Evolutionary conservation across 2,888 invertebrate species (phyloP), one percentile per base, ranked within the genome.

Genomic region (Parnassius orleans): DNA sequence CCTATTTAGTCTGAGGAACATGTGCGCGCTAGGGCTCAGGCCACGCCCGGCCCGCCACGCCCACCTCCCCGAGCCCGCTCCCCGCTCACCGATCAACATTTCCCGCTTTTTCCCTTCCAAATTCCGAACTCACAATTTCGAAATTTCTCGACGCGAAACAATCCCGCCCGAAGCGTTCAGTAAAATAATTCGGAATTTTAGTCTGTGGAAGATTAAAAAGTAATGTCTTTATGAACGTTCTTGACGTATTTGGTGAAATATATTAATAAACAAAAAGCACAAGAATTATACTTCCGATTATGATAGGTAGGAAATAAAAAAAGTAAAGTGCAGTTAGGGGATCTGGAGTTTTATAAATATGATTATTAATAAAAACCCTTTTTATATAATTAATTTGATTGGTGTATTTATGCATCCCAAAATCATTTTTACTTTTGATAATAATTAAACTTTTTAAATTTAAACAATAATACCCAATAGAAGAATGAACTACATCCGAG

Each of bases 61-160:
- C 87, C 79, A 79, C 76, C 76, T 75, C 79, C 80, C 79, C 71
- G 74, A 66, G 70, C 63, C 67, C 67, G 68, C 69, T 75, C 69
- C 73, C 77, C 78, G 70, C 74, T 73, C 66, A 74, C 43, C 64
- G 54, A 59, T 63, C 63, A 71, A 50, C 57, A 76, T 80, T 81
- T 80, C 72, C 78, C 73, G 69, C 73, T 75, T 78, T 79, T 80
- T 80, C 76, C 76, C 77, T 84, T 81, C 80, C 80, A 78, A 83
- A 85, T 85, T 81, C 80, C 82, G 68, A 84, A 84, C 80, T 77
- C 77, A 71, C 69, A 77, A 81, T 80, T 81, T 81, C 77, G 74
- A 84, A 86, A 86, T 84, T 80, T 77, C 78, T 79, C 76, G 76
- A 76, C 73, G 75, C 72, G 68, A 71, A 83, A 81, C 80, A 81